Percentiles rank a stretch among this genome's conserved stretches.
Evolutionary conservation across 2,888 invertebrate genomes (phyloP).

Genomic region (Calameuta filiformis): DNA sequence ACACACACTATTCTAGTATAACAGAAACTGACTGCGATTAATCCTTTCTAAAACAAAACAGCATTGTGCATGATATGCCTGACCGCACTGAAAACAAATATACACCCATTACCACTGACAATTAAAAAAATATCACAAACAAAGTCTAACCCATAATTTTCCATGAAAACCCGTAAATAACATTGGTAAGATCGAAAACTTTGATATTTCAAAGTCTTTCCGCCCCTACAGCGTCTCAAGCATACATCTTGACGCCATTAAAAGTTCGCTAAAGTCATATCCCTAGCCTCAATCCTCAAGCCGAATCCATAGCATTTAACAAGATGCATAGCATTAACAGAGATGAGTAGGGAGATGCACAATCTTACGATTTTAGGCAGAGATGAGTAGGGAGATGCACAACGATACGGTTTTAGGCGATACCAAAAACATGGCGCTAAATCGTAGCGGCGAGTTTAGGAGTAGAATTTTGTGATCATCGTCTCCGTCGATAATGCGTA

Average conservation of each 20-base stretch:
- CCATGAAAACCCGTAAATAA: not conserved
- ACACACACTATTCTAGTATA: not conserved
- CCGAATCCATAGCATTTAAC: not conserved
- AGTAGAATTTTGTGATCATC: too few relatives aligned
- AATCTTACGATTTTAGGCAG: too few relatives aligned
- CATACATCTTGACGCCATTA: not conserved
- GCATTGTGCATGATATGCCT: not conserved
- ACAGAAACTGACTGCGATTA: not conserved
- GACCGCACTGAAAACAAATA: not conserved
- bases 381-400: too few relatives aligned
- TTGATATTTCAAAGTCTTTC: not conserved
- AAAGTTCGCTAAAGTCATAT: not conserved
- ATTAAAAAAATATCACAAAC: not conserved
- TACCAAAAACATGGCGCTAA: too few relatives aligned
- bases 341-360: too few relatives aligned
- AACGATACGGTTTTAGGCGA: too few relatives aligned
- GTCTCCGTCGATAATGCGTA: too few relatives aligned
- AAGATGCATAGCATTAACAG: not conserved
- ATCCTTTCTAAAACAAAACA: not conserved
- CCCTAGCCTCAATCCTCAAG: not conserved
- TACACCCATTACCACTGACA: not conserved
- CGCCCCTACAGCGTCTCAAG: not conserved
- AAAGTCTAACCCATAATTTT: not conserved
- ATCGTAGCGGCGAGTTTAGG: too few relatives aligned
- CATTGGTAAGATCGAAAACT: not conserved